These are phyloP conservation scores for Ctenochaetus hawaiiensis DNA, from an alignment of 2,797 vertebrate species.

Conservation along the genomic window DNA sequence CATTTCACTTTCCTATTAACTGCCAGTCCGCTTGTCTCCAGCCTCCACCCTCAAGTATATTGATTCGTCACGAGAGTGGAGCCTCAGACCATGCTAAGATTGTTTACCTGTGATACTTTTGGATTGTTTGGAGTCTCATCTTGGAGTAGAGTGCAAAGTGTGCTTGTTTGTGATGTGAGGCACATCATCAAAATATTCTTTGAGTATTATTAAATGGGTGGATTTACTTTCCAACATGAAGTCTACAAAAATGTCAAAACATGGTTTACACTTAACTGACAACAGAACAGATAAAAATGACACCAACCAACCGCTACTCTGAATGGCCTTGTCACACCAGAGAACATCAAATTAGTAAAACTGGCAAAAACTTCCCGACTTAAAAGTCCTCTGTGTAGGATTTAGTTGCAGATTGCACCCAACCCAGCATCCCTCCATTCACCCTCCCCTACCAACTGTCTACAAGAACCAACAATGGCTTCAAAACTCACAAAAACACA, in stretches of 20 bases:
- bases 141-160: constrained; percentile 11
- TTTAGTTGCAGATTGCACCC: too few relatives aligned
- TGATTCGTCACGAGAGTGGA: constrained; percentile 58
- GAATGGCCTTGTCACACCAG: not conserved
- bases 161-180: constrained; percentile 32
- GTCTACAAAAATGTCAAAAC: not conserved
- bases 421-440: too few relatives aligned
- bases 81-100: constrained; percentile 15
- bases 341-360: not conserved
- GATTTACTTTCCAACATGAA: not conserved
- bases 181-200: constrained; percentile 16
- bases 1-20: constrained; percentile 72
- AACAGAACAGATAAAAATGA: constrained; percentile 4
- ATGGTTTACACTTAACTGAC: constrained; percentile 5
- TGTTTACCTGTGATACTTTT: constrained; percentile 24
- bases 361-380: too few relatives aligned
- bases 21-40: constrained; percentile 52
- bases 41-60: constrained; percentile 57
- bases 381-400: too few relatives aligned
- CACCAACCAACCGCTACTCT: not conserved
- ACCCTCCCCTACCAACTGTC: too few relatives aligned
- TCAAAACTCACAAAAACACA: too few relatives aligned
- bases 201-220: not conserved
- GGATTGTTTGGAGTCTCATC: constrained; percentile 18
- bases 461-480: too few relatives aligned